Percentiles rank a stretch among this genome's conserved stretches.
Evolutionary conservation across 2,113 vertebrate genomes (phyloP).

Genomic region (Daboia siamensis): DNA sequence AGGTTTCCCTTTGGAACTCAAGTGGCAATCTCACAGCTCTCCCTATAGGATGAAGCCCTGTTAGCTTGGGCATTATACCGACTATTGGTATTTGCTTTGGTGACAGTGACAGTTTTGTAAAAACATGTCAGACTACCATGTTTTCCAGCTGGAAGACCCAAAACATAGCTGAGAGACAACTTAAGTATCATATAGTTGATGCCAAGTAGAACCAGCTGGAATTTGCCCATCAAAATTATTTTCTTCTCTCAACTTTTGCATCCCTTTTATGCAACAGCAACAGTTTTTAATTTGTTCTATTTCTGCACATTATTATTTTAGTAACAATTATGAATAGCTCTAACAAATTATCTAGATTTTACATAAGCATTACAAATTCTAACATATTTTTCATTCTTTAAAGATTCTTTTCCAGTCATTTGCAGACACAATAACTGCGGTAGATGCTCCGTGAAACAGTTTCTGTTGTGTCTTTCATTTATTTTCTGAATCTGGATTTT

Average conservation of each 20-base stretch:
- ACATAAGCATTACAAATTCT: neutral
- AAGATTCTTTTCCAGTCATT: neutral
- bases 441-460: neutral
- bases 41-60: neutral
- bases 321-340: neutral
- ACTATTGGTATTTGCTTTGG: neutral
- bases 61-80: neutral
- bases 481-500: neutral
- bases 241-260: neutral
- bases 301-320: neutral
- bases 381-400: neutral
- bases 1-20: neutral
- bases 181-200: neutral
- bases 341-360: neutral
- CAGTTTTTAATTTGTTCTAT: neutral
- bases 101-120: neutral
- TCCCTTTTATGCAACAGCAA: neutral
- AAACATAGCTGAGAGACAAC: neutral
- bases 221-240: neutral
- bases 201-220: neutral
- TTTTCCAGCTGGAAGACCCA: neutral
- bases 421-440: neutral
- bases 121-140: neutral
- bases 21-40: neutral
- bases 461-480: neutral